These are phyloP conservation scores for Cebidichthys violaceus DNA, from an alignment of 2,113 vertebrate species.

Conservation along the genomic window DNA sequence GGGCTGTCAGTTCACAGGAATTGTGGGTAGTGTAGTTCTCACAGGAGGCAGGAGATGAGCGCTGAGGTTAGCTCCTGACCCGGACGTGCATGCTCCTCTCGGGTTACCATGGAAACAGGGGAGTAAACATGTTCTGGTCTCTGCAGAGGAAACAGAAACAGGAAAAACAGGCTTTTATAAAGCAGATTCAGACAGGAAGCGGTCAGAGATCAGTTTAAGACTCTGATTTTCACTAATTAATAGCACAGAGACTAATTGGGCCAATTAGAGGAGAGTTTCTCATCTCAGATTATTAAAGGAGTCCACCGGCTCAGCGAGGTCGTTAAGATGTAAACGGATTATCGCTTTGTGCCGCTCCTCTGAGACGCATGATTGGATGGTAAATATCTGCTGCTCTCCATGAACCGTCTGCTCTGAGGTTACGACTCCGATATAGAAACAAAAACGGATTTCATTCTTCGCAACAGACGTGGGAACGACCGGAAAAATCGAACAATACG, in stretches of 20 bases:
- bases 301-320: not conserved
- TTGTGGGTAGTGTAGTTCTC: conserved; percentile 63
- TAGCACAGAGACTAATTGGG: conserved; percentile 44
- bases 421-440: not conserved
- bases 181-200: conserved; percentile 8
- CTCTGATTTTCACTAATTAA: conserved; percentile 42
- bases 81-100: conserved; percentile 80
- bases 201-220: not conserved
- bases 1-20: conserved; percentile 34
- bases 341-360: conserved; percentile 22
- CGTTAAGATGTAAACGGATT: conserved; percentile 41
- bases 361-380: conserved; percentile 10
- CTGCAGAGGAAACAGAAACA: conserved; percentile 68
- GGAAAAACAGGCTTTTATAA: conserved; percentile 28
- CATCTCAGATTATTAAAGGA: conserved; percentile 38
- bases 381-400: conserved; percentile 22
- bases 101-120: conserved; percentile 83
- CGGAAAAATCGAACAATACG: not conserved
- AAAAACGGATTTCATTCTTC: not conserved
- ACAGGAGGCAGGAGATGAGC: conserved; percentile 31
- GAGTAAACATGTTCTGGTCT: conserved; percentile 76
- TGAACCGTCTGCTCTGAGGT: conserved; percentile 9
- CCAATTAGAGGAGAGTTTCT: conserved; percentile 49
- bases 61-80: conserved; percentile 76
- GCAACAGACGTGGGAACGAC: not conserved